phyloP scores from a whole-genome alignment of 2,888 invertebrate species.

The Drosophila mercatorum region DNA sequence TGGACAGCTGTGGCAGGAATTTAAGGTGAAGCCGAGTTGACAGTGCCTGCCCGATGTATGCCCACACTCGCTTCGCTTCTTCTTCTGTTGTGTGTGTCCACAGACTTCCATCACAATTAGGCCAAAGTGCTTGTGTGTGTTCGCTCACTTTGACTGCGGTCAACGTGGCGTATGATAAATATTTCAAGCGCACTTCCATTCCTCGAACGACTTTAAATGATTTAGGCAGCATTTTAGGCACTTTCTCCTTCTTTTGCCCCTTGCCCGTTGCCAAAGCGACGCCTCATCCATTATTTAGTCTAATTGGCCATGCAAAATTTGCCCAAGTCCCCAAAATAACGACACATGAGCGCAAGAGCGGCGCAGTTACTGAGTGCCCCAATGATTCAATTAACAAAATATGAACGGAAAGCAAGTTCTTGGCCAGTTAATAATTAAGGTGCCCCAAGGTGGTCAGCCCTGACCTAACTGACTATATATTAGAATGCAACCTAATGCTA shows the following conservation, averaged over 20 bases:
- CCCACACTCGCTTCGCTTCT: conserved; percentile 3
- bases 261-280: conserved; percentile 44
- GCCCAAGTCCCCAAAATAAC: conserved; percentile 4
- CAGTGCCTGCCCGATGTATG: conserved; percentile 21
- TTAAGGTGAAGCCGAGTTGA: conserved; percentile 32
- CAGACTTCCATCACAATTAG: conserved; percentile 25
- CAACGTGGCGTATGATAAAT: conserved; percentile 61
- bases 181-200: conserved; percentile 48
- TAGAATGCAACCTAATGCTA: neutral
- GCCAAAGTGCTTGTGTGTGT: conserved; percentile 3
- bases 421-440: conserved; percentile 29
- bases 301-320: conserved; percentile 48
- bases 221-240: conserved; percentile 24
- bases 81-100: neutral
- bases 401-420: neutral
- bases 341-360: neutral
- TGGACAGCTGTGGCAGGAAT: conserved; percentile 39
- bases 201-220: conserved; percentile 31
- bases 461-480: neutral
- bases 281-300: conserved; percentile 45
- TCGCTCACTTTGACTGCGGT: conserved; percentile 37
- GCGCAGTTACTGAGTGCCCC: neutral
- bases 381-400: conserved; percentile 40
- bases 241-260: neutral
- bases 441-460: conserved; percentile 4